Evolutionary conservation across 23 tunicate genomes (phyloP), one percentile per base, ranked within the genome.

Genomic region (Phallusia fumigata): DNA sequence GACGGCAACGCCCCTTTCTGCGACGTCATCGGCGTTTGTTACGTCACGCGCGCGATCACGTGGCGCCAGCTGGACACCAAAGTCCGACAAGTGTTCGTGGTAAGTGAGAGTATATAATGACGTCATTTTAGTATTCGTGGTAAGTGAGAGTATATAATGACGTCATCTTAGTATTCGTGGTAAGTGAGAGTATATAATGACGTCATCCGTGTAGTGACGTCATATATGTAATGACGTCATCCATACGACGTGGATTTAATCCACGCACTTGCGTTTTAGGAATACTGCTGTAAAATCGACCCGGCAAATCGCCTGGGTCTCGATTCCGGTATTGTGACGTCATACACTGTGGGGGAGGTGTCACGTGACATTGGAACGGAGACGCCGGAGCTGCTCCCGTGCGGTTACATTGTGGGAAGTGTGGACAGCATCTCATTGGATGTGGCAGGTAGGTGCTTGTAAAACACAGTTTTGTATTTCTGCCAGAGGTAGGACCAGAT

Each of bases 331-430:
- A 36, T 75, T 30, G 85, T 92, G n/a, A 40, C 26, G 34, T 72
- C 82, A 13, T 92, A 92, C 78, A 83, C 84, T 22, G 83, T 92
- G 75, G 97, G 97, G 0, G 97, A 87, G 32, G 91, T 84, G 2
- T 30, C 35, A 28, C 86, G 97, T 30, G 64, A 34, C 24, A 65
- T 92, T 16, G 91, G 87, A 12, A 19, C 79, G 49, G 82, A 79
- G 35, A 73, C 86, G 64, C 97, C 91, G 6, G 87, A 78, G 31
- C 83, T 92, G 75, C 80, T 92, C 21, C 97, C 97, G 24, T 92
- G 97, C 64, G 97, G 97, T 32, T 92, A 87, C 65, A 75, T 92
- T 15, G 85, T 92, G 34, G 97, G 97, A 16, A 84, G 84, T 58
- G 85, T 83, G 58, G 91, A 92, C 81, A 83, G 80, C 64, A 36